These are phyloP conservation scores for Podotricha telesiphe DNA, from an alignment of 2,888 invertebrate genomes.

Conservation along the genomic window DNA sequence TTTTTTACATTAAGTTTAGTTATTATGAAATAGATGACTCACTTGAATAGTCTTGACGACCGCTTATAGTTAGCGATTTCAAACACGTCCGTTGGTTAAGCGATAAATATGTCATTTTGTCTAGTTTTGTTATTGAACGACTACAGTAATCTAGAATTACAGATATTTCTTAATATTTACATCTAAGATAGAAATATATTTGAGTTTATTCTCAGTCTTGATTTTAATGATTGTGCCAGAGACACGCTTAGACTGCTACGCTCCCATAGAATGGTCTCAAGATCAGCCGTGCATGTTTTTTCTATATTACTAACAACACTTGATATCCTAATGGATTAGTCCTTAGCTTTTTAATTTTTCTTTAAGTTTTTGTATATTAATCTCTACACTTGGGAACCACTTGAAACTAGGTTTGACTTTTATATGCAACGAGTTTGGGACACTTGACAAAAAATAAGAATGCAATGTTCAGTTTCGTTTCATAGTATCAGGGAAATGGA, in stretches of 20 bases:
- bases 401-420: not conserved
- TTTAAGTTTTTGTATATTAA: not conserved
- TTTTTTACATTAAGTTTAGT: too few relatives aligned
- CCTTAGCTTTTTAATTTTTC: not conserved
- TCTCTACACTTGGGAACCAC: not conserved
- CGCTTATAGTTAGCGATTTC: too few relatives aligned
- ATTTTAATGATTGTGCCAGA: too few relatives aligned
- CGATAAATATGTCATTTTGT: too few relatives aligned
- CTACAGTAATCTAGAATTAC: conserved; percentile 2
- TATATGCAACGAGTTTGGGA: not conserved
- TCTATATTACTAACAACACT: not conserved
- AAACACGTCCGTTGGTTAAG: too few relatives aligned
- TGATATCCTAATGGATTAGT: not conserved
- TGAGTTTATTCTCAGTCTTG: too few relatives aligned
- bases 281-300: not conserved
- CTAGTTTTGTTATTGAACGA: not conserved
- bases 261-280: not conserved
- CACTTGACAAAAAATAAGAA: too few relatives aligned
- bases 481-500: too few relatives aligned
- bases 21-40: too few relatives aligned
- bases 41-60: too few relatives aligned
- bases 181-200: not conserved
- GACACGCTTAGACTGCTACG: not conserved
- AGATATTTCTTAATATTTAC: not conserved
- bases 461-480: too few relatives aligned